Conservation (phyloP, 2,797 vertebrate species). For the Manis crassicaudata region DNA sequence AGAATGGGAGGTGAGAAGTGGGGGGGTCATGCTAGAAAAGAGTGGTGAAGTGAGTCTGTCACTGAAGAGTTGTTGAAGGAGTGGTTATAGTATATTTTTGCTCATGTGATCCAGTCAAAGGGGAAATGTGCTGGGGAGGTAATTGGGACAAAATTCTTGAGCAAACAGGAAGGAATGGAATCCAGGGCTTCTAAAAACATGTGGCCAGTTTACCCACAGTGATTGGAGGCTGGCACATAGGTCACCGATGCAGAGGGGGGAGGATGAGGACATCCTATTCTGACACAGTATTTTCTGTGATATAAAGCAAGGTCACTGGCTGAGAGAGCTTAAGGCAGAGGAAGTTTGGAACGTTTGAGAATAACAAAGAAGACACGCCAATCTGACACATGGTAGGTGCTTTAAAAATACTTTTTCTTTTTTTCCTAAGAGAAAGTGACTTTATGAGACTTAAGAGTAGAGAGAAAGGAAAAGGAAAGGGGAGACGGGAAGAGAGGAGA, state of each 20-base stretch:
- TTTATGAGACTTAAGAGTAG: not conserved
- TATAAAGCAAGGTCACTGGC: not conserved
- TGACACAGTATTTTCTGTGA: not conserved
- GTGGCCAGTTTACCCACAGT: not conserved
- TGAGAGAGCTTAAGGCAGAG: not conserved
- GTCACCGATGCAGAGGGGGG: not conserved
- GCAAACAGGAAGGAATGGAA: no score
- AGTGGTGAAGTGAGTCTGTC: not conserved
- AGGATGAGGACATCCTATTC: not conserved
- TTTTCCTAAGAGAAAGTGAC: not conserved
- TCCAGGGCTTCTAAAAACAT: not conserved
- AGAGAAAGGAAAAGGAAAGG: not conserved
- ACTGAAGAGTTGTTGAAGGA: not conserved
- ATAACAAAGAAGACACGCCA: not conserved
- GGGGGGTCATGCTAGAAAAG: not conserved
- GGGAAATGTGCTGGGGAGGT: not conserved
- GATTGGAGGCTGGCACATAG: not conserved
- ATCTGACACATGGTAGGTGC: not conserved
- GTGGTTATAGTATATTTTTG: fast-evolving
- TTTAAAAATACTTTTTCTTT: not conserved
- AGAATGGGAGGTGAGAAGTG: not conserved
- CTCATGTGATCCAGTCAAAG: not conserved
- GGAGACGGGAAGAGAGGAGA: not conserved
- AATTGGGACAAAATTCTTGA: not conserved
- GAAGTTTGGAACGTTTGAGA: not conserved